Evolutionary conservation across 1,140 invertebrate species (phyloP).

Genomic region (Zophobas morio): DNA sequence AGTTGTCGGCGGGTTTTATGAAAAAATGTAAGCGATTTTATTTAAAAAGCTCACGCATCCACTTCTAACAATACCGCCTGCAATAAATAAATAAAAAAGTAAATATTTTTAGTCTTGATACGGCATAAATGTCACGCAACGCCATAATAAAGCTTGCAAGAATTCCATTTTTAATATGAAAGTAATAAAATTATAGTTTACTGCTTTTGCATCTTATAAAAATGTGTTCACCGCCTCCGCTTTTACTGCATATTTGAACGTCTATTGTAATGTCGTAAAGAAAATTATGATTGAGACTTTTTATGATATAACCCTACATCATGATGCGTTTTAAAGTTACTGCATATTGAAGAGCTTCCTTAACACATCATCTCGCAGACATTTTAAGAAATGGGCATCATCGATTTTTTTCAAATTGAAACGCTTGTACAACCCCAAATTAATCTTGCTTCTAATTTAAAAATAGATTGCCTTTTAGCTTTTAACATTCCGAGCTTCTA

Average conservation of each 20-base stretch:
- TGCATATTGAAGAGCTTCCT: slow-evolving; percentile 9
- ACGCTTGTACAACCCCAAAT: slow-evolving; percentile 14
- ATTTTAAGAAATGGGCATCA: slow-evolving; percentile 5
- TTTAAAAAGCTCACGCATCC: slow-evolving; percentile 15
- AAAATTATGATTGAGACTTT: slow-evolving; percentile 23
- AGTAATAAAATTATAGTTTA: slow-evolving; percentile 34
- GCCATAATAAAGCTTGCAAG: slow-evolving; percentile 16
- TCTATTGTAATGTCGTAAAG: slow-evolving; percentile 24
- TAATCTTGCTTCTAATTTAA: slow-evolving; percentile 21
- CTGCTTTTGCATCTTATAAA: slow-evolving; percentile 26
- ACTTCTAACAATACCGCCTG: slow-evolving; percentile 21
- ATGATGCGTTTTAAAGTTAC: slow-evolving; percentile 1
- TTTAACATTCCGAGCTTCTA: slow-evolving; percentile 25
- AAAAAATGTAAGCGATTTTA: slow-evolving; percentile 17
- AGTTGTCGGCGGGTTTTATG: slow-evolving; percentile 12
- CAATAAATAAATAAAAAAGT: slow-evolving; percentile 37
- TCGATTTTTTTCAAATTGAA: slow-evolving; percentile 7
- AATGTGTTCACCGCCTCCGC: slow-evolving; percentile 4
- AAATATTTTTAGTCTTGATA: slow-evolving; percentile 39
- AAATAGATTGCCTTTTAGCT: slow-evolving; percentile 31
- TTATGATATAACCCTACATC: neutral
- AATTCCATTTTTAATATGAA: slow-evolving; percentile 29
- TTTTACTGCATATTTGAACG: slow-evolving; percentile 14
- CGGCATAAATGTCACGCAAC: slow-evolving; percentile 21
- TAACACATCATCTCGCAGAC: neutral